Evolutionary conservation across 2,888 invertebrate species (phyloP), one percentile per base, ranked within the genome.

Genomic region (Ischnus inquisitorius): DNA sequence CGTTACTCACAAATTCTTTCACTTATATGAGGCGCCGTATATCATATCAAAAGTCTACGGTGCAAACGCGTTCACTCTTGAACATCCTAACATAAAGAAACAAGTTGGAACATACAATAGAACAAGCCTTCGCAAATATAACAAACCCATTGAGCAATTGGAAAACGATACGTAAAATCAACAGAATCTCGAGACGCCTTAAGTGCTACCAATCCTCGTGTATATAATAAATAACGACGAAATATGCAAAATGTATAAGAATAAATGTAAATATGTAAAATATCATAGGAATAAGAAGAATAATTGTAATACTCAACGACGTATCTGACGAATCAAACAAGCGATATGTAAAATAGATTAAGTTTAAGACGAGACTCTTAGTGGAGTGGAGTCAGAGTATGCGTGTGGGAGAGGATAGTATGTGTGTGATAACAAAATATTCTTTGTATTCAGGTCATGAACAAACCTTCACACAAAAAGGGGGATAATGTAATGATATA

Each of bases 1-100:
- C 25, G 76, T 76, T 1, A 76, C 57, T 2, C 76, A 76, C 28
- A 67, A 25, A 54, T 75, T 75, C 8, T 75, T 75, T 48, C 64
- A 75, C n/a, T n/a, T 75, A 1, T 75, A 28, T 22, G 64, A 67
- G 25, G 76, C 67, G 14, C 57, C 67, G 2, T 76, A 67, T 57
- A 54, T 12, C 19, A 76, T 76, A 1, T 16, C 1, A n/a, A 57
- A 25, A 28, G 2, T n/a, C 0, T 54, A 41, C n/a, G 67, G 76
- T n/a, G 2, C 34, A 4, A 75, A 75, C 25, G 65, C 75, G 22
- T 75, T 65, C 14, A 41, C 25, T 51, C 14, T 75, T 2, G 1
- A 34, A 16, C 14, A 65, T 12, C 12, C 1, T 2, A 16, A 41
- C 12, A 48, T 25, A 8, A 0, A 54, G 14, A 65, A 34, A 2